Conservation (phyloP, 2,888 invertebrate genomes). For the Andrena flavipes region DNA sequence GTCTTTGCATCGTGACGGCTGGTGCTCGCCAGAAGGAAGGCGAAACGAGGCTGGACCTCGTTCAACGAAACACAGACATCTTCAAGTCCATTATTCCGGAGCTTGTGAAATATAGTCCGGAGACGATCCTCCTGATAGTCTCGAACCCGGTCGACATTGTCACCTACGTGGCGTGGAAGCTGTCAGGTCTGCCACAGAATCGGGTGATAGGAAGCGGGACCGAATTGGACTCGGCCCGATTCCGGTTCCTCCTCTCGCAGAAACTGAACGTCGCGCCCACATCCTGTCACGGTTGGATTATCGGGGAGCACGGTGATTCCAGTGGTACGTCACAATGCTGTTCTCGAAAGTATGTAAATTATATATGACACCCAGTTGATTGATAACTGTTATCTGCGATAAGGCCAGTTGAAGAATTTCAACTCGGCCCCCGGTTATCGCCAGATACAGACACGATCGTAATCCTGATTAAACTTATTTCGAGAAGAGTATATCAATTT, state of each 20-base stretch:
- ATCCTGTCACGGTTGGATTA: slow-evolving; percentile 96
- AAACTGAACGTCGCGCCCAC: slow-evolving; percentile 92
- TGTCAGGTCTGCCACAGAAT: slow-evolving; percentile 95
- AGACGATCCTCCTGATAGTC: slow-evolving; percentile 94
- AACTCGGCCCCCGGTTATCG: background rate
- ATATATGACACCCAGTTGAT: background rate
- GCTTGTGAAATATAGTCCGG: slow-evolving; percentile 93
- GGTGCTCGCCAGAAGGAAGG: slow-evolving; percentile 96
- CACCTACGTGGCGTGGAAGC: slow-evolving; percentile 97
- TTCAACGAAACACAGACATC: slow-evolving; percentile 96
- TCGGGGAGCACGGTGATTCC: slow-evolving; percentile 97
- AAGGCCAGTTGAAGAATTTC: background rate
- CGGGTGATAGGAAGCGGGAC: slow-evolving; percentile 97
- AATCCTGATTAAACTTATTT: background rate
- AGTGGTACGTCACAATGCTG: slow-evolving; percentile 87
- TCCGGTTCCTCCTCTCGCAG: slow-evolving; percentile 95
- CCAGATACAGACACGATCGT: background rate
- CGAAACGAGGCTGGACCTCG: slow-evolving; percentile 93
- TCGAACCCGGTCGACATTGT: slow-evolving; percentile 97
- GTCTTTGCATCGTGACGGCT: slow-evolving; percentile 95
- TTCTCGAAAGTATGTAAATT: too few species aligned
- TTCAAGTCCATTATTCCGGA: slow-evolving; percentile 94
- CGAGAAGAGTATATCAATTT: background rate
- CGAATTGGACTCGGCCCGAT: slow-evolving; percentile 96
- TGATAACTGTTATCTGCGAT: slow-evolving; percentile 18